phyloP scores from a whole-genome alignment of 2,113 vertebrate genomes.

The Zeus faber region DNA sequence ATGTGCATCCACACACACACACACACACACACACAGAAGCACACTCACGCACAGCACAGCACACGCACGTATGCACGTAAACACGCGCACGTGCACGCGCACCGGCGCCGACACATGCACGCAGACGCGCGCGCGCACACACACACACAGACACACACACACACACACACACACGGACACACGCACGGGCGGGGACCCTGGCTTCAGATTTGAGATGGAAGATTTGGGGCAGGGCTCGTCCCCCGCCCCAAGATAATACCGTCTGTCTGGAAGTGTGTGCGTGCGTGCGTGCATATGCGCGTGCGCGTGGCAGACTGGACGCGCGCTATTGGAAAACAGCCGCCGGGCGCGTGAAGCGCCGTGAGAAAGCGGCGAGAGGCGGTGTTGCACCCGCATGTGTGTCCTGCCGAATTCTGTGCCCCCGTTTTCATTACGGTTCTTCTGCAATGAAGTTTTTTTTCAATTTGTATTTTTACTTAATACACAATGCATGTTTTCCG shows the following conservation, averaged over 20 bases:
- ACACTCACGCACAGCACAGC: not conserved
- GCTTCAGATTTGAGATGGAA: slow-evolving; percentile 4
- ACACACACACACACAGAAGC: not conserved
- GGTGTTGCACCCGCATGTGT: no score
- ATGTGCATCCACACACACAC: not conserved
- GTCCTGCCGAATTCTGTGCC: no score
- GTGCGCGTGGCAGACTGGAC: not conserved
- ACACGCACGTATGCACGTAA: not conserved
- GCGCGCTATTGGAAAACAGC: slow-evolving; percentile 35
- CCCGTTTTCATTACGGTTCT: no score
- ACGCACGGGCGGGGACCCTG: not conserved
- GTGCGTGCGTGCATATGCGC: slow-evolving; percentile 9
- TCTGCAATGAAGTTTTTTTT: no score
- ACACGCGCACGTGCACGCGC: not conserved
- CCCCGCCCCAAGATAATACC: slow-evolving; percentile 28
- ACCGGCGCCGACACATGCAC: not conserved
- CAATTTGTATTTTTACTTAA: no score
- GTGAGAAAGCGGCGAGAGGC: slow-evolving; percentile 61
- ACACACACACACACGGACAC: not conserved
- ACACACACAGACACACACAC: not conserved
- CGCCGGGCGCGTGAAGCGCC: slow-evolving; percentile 39
- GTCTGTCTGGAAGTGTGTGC: slow-evolving; percentile 21
- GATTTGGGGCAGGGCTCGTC: slow-evolving; percentile 13
- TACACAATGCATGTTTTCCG: no score
- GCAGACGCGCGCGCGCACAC: not conserved